A percentile compares a stretch with the other conserved stretches of the same genome.
Conservation (phyloP, 1,140 invertebrate genomes). For the Drosophila chauvacae region DNA sequence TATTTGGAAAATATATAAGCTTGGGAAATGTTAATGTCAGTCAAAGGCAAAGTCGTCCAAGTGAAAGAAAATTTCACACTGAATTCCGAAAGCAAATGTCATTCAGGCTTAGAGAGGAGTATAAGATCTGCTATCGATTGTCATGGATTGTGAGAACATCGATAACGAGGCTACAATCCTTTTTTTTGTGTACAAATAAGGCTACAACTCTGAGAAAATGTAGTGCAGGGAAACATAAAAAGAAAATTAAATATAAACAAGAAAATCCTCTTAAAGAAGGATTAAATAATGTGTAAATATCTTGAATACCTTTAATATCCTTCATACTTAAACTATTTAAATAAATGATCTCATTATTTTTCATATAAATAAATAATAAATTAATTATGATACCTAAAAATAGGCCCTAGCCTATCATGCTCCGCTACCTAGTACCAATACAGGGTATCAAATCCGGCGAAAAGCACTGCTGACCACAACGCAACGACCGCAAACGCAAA, state of each 20-base stretch:
- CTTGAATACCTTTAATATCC: too few relatives aligned
- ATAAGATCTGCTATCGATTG: not conserved
- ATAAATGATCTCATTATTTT: too few relatives aligned
- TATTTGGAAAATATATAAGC: too few relatives aligned
- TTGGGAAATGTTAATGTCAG: not conserved
- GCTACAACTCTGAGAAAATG: not conserved
- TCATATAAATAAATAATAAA: too few relatives aligned
- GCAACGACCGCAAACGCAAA: not conserved
- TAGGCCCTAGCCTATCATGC: too few relatives aligned
- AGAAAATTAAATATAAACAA: too few relatives aligned
- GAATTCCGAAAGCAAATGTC: not conserved
- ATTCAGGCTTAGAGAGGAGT: not conserved
- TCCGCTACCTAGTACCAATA: not conserved
- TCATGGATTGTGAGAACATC: not conserved
- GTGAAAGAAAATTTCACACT: not conserved
- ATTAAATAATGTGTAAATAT: too few relatives aligned
- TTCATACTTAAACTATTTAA: too few relatives aligned
- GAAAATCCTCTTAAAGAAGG: too few relatives aligned
- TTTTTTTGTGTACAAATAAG: not conserved
- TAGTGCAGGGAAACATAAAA: too few relatives aligned
- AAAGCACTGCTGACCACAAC: not conserved
- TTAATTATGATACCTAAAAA: too few relatives aligned
- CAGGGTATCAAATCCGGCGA: constrained; percentile 3
- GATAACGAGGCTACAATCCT: not conserved
- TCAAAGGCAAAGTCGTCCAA: not conserved